phyloP scores from a whole-genome alignment of 2,797 vertebrate genomes.

The Pangasius macronema region DNA sequence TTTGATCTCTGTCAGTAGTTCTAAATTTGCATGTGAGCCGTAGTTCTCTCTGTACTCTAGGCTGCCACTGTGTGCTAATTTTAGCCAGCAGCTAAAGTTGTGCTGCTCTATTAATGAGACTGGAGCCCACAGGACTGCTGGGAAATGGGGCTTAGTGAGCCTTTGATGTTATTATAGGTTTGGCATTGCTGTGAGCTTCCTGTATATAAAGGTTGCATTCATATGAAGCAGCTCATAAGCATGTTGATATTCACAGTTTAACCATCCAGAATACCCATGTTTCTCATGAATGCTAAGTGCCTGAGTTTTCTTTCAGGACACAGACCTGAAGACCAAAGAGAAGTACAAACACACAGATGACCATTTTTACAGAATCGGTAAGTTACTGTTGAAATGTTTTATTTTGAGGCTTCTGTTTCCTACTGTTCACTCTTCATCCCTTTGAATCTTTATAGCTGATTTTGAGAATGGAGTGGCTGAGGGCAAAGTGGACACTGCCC shows the following conservation, averaged over 20 bases:
- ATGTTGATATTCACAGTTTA: background rate
- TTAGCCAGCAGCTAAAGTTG: conserved; percentile 41
- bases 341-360: conserved; percentile 87
- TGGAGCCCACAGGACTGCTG: conserved; percentile 23
- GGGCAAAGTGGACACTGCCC: conserved; percentile 82
- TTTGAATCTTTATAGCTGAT: conserved; percentile 74
- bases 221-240: background rate
- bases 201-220: background rate
- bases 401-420: background rate
- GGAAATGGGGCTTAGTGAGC: conserved; percentile 19
- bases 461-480: conserved; percentile 93
- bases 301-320: conserved; percentile 61
- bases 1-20: conserved; percentile 14
- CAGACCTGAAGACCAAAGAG: conserved; percentile 87
- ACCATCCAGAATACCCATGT: background rate
- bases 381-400: conserved; percentile 47
- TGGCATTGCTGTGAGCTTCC: conserved; percentile 9
- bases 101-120: conserved; percentile 41
- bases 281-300: background rate
- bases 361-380: conserved; percentile 93
- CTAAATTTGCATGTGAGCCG: background rate
- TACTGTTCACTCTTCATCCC: background rate
- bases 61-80: conserved; percentile 35
- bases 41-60: conserved; percentile 10
- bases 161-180: conserved; percentile 40